phyloP scores from a whole-genome alignment of 1,140 invertebrate species.

The Scaptomyza pallida region DNA sequence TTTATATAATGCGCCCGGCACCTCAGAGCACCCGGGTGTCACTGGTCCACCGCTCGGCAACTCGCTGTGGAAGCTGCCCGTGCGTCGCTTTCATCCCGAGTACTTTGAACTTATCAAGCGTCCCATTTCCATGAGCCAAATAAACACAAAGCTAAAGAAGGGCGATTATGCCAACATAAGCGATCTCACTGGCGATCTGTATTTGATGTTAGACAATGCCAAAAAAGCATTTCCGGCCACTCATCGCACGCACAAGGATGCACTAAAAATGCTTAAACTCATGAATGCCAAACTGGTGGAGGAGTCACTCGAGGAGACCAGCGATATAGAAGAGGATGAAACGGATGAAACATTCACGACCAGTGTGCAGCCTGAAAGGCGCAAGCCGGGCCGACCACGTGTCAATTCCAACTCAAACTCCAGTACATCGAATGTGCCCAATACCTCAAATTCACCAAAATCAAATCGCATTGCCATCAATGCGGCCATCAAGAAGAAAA shows the following conservation, averaged over 20 bases:
- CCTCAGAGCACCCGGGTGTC: conserved; percentile 78
- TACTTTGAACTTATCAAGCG: conserved; percentile 99
- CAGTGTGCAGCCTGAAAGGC: conserved; percentile 63
- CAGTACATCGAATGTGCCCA: conserved; percentile 84
- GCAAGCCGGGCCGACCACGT: conserved; percentile 79
- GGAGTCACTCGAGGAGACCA: conserved; percentile 75
- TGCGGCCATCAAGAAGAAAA: conserved; percentile 88
- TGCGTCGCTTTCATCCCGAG: conserved; percentile 95
- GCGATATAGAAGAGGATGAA: conserved; percentile 72
- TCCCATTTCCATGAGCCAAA: conserved; percentile 97
- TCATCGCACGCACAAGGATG: conserved; percentile 92
- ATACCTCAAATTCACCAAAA: conserved; percentile 68
- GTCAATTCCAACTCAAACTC: conserved; percentile 84
- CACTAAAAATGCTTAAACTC: conserved; percentile 85
- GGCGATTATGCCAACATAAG: conserved; percentile 93
- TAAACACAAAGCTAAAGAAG: conserved; percentile 94
- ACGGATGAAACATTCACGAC: conserved; percentile 56
- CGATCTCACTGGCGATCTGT: conserved; percentile 97
- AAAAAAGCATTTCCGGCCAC: conserved; percentile 95
- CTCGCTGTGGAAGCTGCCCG: conserved; percentile 96
- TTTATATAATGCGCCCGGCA: conserved; percentile 83
- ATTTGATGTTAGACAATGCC: conserved; percentile 99
- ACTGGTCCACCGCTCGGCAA: conserved; percentile 91
- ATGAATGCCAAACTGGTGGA: conserved; percentile 83
- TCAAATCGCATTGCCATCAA: conserved; percentile 77